These are phyloP conservation scores for Theristicus caerulescens DNA, from an alignment of 2,113 vertebrate genomes.

Conservation along the genomic window DNA sequence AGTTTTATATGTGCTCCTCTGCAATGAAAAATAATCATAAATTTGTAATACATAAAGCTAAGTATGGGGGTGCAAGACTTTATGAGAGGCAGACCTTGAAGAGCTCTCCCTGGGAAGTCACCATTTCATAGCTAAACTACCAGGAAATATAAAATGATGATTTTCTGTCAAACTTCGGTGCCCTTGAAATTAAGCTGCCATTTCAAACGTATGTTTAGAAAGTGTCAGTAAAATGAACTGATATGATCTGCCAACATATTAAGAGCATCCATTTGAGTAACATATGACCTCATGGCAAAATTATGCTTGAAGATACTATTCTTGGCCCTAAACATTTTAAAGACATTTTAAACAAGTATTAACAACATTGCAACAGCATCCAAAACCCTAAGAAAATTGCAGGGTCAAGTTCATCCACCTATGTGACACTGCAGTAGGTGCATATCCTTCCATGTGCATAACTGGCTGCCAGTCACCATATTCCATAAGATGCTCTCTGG, in stretches of 20 bases:
- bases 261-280: not conserved
- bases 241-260: not conserved
- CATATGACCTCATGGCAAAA: not conserved
- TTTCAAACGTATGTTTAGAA: conserved; percentile 38
- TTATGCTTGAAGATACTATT: not conserved
- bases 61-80: not conserved
- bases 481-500: not conserved
- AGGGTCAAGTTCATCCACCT: not conserved
- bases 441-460: not conserved
- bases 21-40: not conserved
- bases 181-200: conserved; percentile 28
- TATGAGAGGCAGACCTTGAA: not conserved
- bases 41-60: not conserved
- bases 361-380: not conserved
- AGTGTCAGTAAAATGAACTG: conserved; percentile 6
- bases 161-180: conserved; percentile 19
- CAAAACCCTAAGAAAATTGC: not conserved
- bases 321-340: not conserved
- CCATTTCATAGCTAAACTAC: not conserved
- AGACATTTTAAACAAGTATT: not conserved
- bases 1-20: not conserved
- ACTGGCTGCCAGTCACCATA: not conserved
- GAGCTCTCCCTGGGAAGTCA: not conserved
- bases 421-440: not conserved
- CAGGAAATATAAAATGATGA: conserved; percentile 12